Evolutionary conservation across 2,113 vertebrate species (phyloP).

Genomic region (Pao palembangensis): DNA sequence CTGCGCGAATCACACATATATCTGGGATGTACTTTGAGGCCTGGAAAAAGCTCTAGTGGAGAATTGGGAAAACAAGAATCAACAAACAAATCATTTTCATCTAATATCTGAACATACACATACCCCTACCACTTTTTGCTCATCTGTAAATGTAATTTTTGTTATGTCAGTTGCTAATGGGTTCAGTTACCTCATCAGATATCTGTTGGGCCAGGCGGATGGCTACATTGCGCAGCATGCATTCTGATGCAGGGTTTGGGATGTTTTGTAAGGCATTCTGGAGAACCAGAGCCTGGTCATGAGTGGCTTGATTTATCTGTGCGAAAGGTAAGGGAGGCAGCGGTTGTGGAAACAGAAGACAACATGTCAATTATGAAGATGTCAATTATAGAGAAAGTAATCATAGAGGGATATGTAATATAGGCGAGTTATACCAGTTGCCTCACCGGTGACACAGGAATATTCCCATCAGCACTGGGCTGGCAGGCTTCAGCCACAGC

Average conservation of each 20-base stretch:
- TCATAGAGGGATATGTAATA: constrained; percentile 1
- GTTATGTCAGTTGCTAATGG: constrained; percentile 11
- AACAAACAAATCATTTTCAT: neutral
- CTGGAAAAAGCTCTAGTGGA: constrained; percentile 56
- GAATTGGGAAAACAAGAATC: neutral
- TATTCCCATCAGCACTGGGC: constrained; percentile 88
- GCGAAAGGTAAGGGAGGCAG: constrained; percentile 33
- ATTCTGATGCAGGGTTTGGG: constrained; percentile 97
- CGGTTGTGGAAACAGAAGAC: neutral
- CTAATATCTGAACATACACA: too few relatives aligned
- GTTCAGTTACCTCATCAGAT: constrained; percentile 89
- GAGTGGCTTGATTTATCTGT: constrained; percentile 94
- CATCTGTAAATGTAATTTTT: too few relatives aligned
- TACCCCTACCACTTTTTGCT: too few relatives aligned
- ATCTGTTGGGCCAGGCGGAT: constrained; percentile 98
- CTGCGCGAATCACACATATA: constrained; percentile 95
- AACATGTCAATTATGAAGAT: neutral
- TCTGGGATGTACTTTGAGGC: constrained; percentile 98
- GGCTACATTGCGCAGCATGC: constrained; percentile 98
- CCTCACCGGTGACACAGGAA: constrained; percentile 89
- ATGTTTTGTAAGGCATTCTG: constrained; percentile 98
- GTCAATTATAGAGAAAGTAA: neutral
- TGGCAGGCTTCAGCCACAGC: constrained; percentile 97
- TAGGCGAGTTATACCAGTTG: neutral
- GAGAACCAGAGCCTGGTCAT: constrained; percentile 97